Evolutionary conservation across 2,797 vertebrate species (phyloP).

Genomic region (Apodemus agrarius): DNA sequence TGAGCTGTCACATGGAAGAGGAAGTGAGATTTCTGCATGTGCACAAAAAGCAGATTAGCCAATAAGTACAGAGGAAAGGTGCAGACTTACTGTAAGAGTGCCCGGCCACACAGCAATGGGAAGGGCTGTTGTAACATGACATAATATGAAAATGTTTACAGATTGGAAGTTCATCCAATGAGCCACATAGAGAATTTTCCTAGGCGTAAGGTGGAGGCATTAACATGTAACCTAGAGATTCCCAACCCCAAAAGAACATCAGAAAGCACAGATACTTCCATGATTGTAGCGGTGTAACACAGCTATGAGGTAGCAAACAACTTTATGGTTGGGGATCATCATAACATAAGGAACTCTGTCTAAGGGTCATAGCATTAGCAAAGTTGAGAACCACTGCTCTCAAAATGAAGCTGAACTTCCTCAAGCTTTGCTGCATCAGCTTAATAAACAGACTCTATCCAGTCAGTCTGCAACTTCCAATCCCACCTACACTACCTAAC

Average conservation of each 20-base stretch:
- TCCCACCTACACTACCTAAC: constrained; percentile 13
- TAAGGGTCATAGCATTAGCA: not conserved
- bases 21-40: not conserved
- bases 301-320: not conserved
- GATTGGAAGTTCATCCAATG: constrained; percentile 11
- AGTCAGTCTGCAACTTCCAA: constrained; percentile 1
- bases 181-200: not conserved
- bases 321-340: not conserved
- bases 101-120: not conserved
- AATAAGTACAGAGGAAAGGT: constrained; percentile 2
- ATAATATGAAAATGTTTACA: constrained; percentile 35
- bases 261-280: not conserved
- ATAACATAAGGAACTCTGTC: not conserved
- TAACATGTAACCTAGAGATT: not conserved
- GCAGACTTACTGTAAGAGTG: constrained; percentile 36
- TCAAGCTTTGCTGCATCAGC: not conserved
- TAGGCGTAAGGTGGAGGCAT: not conserved
- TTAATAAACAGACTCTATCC: constrained; percentile 22
- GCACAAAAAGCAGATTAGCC: not conserved
- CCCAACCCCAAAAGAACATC: not conserved
- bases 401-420: not conserved
- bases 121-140: not conserved
- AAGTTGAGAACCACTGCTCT: not conserved
- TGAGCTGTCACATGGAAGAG: not conserved
- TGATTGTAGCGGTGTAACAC: not conserved